A percentile compares a stretch with the other conserved stretches of the same genome.
Evolutionary conservation across 2,797 vertebrate genomes (phyloP).

Genomic region (Melanogrammus aeglefinus): DNA sequence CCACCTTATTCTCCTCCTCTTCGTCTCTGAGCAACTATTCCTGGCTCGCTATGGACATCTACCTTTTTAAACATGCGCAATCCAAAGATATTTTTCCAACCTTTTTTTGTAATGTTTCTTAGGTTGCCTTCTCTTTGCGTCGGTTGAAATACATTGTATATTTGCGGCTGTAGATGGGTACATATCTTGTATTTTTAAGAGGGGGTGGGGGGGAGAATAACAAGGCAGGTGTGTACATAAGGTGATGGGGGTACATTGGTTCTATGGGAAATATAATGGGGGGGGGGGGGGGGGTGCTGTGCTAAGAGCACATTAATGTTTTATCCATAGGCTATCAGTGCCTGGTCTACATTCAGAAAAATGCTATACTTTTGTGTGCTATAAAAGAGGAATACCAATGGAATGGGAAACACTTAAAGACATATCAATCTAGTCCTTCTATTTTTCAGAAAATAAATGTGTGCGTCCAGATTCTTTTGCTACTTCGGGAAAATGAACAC

Average conservation of each 20-base stretch:
- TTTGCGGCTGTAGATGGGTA: constrained; percentile 69
- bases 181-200: constrained; percentile 63
- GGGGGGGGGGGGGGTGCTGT: background rate
- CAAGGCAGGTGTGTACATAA: constrained; percentile 24
- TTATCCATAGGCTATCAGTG: background rate
- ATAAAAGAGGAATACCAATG: constrained; percentile 50
- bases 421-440: constrained; percentile 58
- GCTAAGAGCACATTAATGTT: background rate
- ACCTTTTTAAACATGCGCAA: constrained; percentile 74
- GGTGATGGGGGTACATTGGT: no score
- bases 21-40: constrained; percentile 52
- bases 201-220: background rate
- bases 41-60: constrained; percentile 62
- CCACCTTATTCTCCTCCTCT: constrained; percentile 19
- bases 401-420: constrained; percentile 57
- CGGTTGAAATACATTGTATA: constrained; percentile 39
- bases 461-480: constrained; percentile 53
- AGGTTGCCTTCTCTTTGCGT: constrained; percentile 42
- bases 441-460: constrained; percentile 62
- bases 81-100: constrained; percentile 81
- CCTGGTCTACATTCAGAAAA: constrained; percentile 18
- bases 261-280: constrained; percentile 18
- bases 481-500: constrained; percentile 60
- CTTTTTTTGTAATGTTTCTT: constrained; percentile 66
- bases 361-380: constrained; percentile 30